Base-by-base conservation (phyloP, 2,888 invertebrate genomes). In the Ditula angustiorana region DNA sequence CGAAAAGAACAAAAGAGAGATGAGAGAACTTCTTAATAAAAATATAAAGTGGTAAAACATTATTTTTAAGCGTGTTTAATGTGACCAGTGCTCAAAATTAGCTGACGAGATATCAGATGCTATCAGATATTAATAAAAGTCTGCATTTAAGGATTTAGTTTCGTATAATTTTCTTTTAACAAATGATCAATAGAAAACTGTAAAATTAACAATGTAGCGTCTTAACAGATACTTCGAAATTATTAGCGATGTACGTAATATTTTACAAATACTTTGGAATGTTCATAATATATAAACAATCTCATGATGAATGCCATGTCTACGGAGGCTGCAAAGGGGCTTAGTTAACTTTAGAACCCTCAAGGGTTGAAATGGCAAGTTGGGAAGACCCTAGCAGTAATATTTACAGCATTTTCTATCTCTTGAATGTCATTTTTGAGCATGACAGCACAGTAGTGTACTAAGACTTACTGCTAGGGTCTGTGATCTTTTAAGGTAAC, bases 101-200 rank as follows among this genome's bases (percentile, higher is more conserved):
- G n/a, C n/a, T n/a, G n/a, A n/a, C n/a, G n/a, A n/a, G n/a, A n/a
- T n/a, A n/a, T n/a, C n/a, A n/a, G n/a, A n/a, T n/a, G n/a, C n/a
- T n/a, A n/a, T n/a, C n/a, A 64, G 53, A 74, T 80, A 81, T 77
- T 71, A 90, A 90, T 90, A 76, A 90, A 82, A 86, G 76, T 72
- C 79, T 75, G 71, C 69, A 67, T 53, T 60, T 85, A 91, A 91
- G 91, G 90, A 92, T 92, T 92, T 92, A 92, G 92, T 92, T 92
- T 92, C 91, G 85, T 92, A 92, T 92, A 92, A 92, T 92, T 92
- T 92, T 92, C 92, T 92, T 90, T 92, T 92, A 92, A 92, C 92
- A 92, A 92, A 92, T 92, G 90, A 92, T 92, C 92, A 92, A 92
- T 92, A 92, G 92, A 92, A 92, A 92, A 92, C 91, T 92, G 92